phyloP scores from a whole-genome alignment of 2,113 vertebrate genomes.

The Bettongia penicillata region DNA sequence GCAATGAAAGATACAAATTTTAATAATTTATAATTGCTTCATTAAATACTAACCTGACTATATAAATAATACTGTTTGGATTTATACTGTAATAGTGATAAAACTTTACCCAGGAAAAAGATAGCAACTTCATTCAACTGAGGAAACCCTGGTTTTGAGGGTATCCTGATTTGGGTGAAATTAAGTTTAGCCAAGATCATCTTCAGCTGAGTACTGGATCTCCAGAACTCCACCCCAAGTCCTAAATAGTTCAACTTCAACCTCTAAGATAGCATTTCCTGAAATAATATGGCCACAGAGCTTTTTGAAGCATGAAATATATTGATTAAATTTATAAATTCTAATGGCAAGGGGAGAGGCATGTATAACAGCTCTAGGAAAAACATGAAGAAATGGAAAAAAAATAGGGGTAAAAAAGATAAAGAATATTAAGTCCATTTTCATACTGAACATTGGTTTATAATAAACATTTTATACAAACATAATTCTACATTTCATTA shows the following conservation, averaged over 20 bases:
- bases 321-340: not conserved
- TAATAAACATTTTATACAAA: not conserved
- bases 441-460: not conserved
- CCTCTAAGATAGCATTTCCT: not conserved
- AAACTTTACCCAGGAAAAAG: not conserved
- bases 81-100: not conserved
- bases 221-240: not conserved
- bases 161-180: not conserved
- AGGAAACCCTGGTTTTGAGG: not conserved
- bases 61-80: no score
- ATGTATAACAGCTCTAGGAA: not conserved
- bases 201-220: not conserved
- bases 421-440: not conserved
- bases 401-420: not conserved
- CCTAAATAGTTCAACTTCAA: not conserved
- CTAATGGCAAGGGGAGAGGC: not conserved
- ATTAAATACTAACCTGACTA: no score
- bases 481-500: not conserved
- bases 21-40: no score
- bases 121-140: conserved; percentile 10
- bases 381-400: not conserved
- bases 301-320: not conserved
- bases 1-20: conserved; percentile 23
- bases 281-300: not conserved
- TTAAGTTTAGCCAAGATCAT: not conserved